Conservation (phyloP, 2,888 invertebrate genomes). For the Seladonia tumulorum region DNA sequence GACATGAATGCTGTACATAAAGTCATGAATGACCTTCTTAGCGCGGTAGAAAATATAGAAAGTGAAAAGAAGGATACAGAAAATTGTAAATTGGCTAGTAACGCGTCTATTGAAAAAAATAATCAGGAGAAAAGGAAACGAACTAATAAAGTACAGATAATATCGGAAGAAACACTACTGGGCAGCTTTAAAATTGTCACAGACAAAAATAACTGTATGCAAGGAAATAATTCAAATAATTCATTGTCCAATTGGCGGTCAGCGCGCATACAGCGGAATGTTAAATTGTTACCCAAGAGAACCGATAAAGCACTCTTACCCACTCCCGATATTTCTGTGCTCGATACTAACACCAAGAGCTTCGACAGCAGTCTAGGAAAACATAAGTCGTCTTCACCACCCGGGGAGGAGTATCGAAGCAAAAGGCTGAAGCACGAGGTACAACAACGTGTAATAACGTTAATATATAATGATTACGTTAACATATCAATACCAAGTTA, state of each 20-base stretch:
- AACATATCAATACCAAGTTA: background rate
- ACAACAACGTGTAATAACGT: slow-evolving; percentile 22
- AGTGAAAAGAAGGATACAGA: slow-evolving; percentile 4
- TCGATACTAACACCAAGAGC: slow-evolving; percentile 41
- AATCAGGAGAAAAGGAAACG: slow-evolving; percentile 48
- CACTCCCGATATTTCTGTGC: slow-evolving; percentile 55
- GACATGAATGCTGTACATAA: slow-evolving; percentile 34
- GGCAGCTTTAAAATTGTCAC: slow-evolving; percentile 76
- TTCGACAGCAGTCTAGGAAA: slow-evolving; percentile 28
- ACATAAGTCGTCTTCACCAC: slow-evolving; percentile 16
- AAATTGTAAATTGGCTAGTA: background rate
- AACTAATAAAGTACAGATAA: slow-evolving; percentile 74
- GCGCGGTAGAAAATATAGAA: slow-evolving; percentile 37
- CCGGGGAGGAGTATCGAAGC: background rate
- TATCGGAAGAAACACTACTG: slow-evolving; percentile 79
- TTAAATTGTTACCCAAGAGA: slow-evolving; percentile 80
- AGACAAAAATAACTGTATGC: slow-evolving; percentile 29
- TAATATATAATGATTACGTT: background rate
- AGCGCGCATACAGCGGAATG: slow-evolving; percentile 80
- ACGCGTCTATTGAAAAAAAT: background rate
- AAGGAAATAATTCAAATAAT: slow-evolving; percentile 26
- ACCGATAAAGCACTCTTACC: slow-evolving; percentile 67
- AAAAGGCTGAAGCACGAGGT: slow-evolving; percentile 75
- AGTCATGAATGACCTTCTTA: slow-evolving; percentile 49
- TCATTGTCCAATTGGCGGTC: slow-evolving; percentile 75